phyloP scores from a whole-genome alignment of 2,113 vertebrate species.

The Pardalotus punctatus region DNA sequence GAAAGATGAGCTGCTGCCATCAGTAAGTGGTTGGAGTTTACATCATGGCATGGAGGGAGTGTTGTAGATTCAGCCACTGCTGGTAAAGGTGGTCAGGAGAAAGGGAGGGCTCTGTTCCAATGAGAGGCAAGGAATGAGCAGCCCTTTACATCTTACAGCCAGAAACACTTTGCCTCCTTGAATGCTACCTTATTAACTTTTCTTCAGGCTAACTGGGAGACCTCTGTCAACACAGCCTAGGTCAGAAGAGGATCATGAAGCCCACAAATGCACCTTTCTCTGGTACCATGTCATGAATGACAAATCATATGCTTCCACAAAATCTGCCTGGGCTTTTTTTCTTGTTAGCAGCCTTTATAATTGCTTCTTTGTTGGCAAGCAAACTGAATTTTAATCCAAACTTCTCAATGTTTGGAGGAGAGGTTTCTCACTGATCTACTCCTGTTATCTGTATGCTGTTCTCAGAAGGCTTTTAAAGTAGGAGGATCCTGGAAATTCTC shows the following conservation, averaged over 20 bases:
- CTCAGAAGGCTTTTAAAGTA: not conserved
- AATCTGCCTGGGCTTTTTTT: not conserved
- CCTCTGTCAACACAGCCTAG: not conserved
- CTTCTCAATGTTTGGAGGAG: not conserved
- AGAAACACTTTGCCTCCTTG: not conserved
- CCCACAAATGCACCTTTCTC: not conserved
- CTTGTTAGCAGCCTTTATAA: not conserved
- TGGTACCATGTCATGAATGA: not conserved
- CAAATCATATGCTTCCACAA: not conserved
- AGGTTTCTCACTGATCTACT: not conserved
- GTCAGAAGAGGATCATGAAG: not conserved
- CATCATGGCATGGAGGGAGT: not conserved
- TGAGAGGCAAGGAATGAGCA: not conserved
- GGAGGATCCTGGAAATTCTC: not conserved
- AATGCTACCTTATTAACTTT: not conserved
- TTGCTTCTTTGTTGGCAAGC: not conserved
- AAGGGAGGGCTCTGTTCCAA: not conserved
- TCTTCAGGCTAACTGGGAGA: not conserved
- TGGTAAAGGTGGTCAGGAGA: not conserved
- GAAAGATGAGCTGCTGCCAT: not conserved
- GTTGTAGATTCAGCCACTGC: not conserved
- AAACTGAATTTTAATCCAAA: not conserved
- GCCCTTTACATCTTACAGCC: not conserved
- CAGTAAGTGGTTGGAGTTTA: not conserved
- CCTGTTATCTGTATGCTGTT: not conserved